These are phyloP conservation scores for Poeciliopsis infans DNA, from an alignment of 2,797 vertebrate genomes.

Conservation along the genomic window DNA sequence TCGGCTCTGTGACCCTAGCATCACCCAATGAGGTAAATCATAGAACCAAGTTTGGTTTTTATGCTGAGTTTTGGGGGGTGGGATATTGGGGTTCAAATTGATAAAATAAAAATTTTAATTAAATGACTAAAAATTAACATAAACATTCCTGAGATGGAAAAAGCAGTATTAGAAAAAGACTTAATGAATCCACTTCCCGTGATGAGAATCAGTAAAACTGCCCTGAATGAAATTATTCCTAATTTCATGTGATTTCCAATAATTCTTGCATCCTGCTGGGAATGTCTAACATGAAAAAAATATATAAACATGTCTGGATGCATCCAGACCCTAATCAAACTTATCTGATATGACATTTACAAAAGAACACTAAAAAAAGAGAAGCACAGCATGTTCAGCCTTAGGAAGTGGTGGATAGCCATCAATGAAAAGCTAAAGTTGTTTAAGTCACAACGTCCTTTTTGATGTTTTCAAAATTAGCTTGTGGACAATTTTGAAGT, in stretches of 20 bases:
- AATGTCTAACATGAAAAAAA: constrained; percentile 36
- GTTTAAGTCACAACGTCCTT: constrained; percentile 5
- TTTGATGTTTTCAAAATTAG: constrained; percentile 2
- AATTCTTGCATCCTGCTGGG: constrained; percentile 47
- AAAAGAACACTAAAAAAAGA: constrained; percentile 35
- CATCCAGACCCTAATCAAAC: constrained; percentile 49
- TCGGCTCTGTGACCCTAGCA: constrained; percentile 58
- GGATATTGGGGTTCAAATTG: not conserved
- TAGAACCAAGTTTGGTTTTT: constrained; percentile 24
- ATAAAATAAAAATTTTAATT: not conserved
- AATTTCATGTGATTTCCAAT: constrained; percentile 20
- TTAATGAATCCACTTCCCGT: constrained; percentile 16
- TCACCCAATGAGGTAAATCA: constrained; percentile 20
- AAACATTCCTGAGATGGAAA: not conserved
- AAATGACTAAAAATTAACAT: not conserved
- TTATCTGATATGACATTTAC: constrained; percentile 71
- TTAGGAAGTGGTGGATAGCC: constrained; percentile 8
- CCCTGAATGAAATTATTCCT: constrained; percentile 30
- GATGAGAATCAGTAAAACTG: constrained; percentile 10
- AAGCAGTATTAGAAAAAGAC: not conserved
- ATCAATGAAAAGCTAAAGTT: constrained; percentile 14
- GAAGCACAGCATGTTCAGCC: constrained; percentile 16
- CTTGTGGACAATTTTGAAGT: not conserved
- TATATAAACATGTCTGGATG: constrained; percentile 37
- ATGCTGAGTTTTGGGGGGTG: not conserved